Evolutionary conservation across 1,140 invertebrate genomes (phyloP), one percentile per base, ranked within the genome.

Genomic region (Lucilia sericata): DNA sequence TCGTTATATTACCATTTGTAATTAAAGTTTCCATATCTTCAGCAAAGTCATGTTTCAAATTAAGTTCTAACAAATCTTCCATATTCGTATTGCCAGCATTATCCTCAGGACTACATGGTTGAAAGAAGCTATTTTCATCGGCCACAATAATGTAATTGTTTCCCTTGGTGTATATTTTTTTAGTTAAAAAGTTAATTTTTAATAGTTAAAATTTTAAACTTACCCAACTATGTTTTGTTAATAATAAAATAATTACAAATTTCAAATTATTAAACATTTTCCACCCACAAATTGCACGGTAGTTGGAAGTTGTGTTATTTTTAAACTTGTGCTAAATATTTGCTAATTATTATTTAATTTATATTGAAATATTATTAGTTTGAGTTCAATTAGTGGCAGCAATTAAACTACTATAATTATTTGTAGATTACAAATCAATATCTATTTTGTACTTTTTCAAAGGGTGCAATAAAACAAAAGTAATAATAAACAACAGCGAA

Each of bases 1-100:
- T 12, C 1, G 60, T 75, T 17, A 83, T 75, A 30, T 83, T 75
- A 0, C 82, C 82, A 75, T 83, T 83, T 0, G 82, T 74, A 75
- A 49, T 34, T 47, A 83, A 19, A 2, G 82, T 83, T 5, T 83
- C 82, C 60, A 75, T 60, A 75, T 83, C 82, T 2, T 83, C 82
- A 17, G 60, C 60, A 75, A 49, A 83, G 2, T 74, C 70, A 49
- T 83, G 82, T 9, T 21, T 21, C 14, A 83, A 70, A 30, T 83
- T 30, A 49, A 60, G 14, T 25, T 36, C 47, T 13, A 13, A 17
- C 8, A 74, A 49, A 42, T 74, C 70, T 2, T 2, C 42, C 36
- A 83, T 14, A 17, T 83, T 25, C 14, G n/a, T 14, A 10, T 36
- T 83, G 25, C 82, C 82, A 17, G 30, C 19, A 83, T 75, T 74